A percentile compares a stretch with the other conserved stretches of the same genome.
Evolutionary conservation across 2,113 vertebrate genomes (phyloP).

Genomic region (Jacana jacana): DNA sequence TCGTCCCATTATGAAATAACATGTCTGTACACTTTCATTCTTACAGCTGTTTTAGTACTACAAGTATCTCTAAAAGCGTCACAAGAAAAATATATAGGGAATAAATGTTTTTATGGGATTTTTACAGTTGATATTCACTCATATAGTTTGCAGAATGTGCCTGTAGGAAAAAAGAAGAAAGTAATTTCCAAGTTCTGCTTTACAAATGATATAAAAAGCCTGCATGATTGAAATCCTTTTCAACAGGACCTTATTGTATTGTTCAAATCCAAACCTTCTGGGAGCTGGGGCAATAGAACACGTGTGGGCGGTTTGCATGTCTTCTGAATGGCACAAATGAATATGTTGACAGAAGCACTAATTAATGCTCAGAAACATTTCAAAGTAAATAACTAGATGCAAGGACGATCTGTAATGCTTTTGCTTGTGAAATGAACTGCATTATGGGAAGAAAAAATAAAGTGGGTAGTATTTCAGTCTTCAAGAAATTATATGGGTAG

Average conservation of each 20-base stretch:
- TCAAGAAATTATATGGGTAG: not conserved
- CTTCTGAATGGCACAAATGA: not conserved
- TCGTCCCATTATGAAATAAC: slow-evolving; percentile 18
- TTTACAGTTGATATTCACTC: not conserved
- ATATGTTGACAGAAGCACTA: not conserved
- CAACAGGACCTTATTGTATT: not conserved
- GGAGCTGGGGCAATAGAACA: not conserved
- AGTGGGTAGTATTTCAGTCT: not conserved
- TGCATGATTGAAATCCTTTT: not conserved
- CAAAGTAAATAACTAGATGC: slow-evolving; percentile 12
- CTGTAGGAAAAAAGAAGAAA: not conserved
- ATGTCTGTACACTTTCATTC: not conserved
- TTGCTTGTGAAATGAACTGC: not conserved
- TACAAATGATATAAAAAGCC: not conserved
- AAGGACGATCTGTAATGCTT: not conserved
- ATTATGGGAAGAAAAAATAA: not conserved
- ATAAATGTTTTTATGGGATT: not conserved
- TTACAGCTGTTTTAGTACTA: not conserved
- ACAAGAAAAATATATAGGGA: not conserved
- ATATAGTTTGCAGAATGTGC: not conserved
- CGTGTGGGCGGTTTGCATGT: not conserved
- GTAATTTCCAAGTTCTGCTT: not conserved
- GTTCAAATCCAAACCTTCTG: not conserved
- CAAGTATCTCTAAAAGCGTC: not conserved
- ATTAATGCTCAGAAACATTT: slow-evolving; percentile 29